Conservation (phyloP, 1,140 invertebrate species). For the Solenopsis fugax region DNA sequence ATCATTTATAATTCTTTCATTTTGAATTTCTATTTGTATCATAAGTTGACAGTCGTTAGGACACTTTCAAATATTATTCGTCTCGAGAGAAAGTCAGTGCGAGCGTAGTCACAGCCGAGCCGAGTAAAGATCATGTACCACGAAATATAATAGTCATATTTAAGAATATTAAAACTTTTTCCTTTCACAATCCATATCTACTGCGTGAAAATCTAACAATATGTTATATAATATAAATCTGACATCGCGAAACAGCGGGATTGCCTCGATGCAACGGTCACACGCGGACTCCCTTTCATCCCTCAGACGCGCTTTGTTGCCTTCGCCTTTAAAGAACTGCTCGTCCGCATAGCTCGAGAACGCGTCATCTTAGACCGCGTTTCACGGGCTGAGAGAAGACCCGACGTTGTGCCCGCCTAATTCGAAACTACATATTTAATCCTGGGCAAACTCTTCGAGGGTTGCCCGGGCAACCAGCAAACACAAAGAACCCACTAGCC, state of each 20-base stretch:
- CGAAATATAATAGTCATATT: too few species aligned
- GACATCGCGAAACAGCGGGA: not conserved
- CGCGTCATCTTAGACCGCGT: slow-evolving; percentile 43
- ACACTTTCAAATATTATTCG: too few species aligned
- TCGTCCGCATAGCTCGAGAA: slow-evolving; percentile 38
- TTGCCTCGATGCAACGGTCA: not conserved
- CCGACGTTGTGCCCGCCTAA: slow-evolving; percentile 80
- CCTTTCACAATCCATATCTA: too few species aligned
- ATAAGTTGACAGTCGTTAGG: too few species aligned
- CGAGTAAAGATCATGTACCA: too few species aligned
- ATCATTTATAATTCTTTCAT: too few species aligned
- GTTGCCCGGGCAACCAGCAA: slow-evolving; percentile 77
- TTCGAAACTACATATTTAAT: slow-evolving; percentile 86
- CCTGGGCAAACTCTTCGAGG: slow-evolving; percentile 79
- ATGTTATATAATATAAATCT: not conserved
- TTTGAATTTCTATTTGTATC: too few species aligned
- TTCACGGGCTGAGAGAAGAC: slow-evolving; percentile 28
- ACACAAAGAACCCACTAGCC: slow-evolving; percentile 78
- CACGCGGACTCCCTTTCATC: not conserved
- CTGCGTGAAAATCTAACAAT: too few species aligned
- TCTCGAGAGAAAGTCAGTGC: too few species aligned
- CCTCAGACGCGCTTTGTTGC: slow-evolving; percentile 36
- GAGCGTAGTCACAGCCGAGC: too few species aligned
- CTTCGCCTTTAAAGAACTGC: slow-evolving; percentile 33
- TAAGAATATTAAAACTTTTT: too few species aligned